Evolutionary conservation across 2,888 invertebrate species (phyloP), one percentile per base, ranked within the genome.

Genomic region (Nezara viridula): DNA sequence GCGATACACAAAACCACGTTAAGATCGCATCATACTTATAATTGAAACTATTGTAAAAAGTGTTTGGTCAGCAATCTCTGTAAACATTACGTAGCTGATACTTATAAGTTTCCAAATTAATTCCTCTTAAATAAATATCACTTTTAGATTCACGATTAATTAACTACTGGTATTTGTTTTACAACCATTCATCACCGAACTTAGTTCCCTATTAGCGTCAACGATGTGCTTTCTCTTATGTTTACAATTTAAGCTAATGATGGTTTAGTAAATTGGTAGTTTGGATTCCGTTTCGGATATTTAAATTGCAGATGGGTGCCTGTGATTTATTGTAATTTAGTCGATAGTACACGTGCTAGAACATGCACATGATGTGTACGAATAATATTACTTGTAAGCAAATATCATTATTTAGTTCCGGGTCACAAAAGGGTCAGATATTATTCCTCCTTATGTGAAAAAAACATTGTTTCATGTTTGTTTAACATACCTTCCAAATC

Each of bases 251-350:
- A 6, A n/a, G n/a, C 44, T 81, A 40, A 81, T 81, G 81, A 81
- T 81, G 81, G 44, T 81, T 81, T 81, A n/a, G 81, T 81, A 47
- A 81, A 81, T 81, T 81, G n/a, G 16, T 47, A 81, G 44, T 81
- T 81, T n/a, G 44, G 19, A 73, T 37, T 73, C 66, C 32, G 66
- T 73, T 73, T 73, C 27, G 10, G 32, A 73, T 73, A 73, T 73
- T 73, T 73, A 73, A 32, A 73, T 73, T 73, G 66, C 66, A 19
- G 66, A 73, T 73, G 7, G 16, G 27, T 32, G 32, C 19, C 66
- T 6, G 37, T 73, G 66, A 73, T 73, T 73, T 37, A 73, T 73
- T 73, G 37, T 73, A 73, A 32, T 73, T 37, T 32, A 21, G 7
- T 32, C 32, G 2, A 19, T 19, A 19, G 37, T 73, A 32, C 19